A percentile compares a stretch with the other conserved stretches of the same genome.
Evolutionary conservation across 2,888 invertebrate genomes (phyloP).

Genomic region (Latheticus oryzae): DNA sequence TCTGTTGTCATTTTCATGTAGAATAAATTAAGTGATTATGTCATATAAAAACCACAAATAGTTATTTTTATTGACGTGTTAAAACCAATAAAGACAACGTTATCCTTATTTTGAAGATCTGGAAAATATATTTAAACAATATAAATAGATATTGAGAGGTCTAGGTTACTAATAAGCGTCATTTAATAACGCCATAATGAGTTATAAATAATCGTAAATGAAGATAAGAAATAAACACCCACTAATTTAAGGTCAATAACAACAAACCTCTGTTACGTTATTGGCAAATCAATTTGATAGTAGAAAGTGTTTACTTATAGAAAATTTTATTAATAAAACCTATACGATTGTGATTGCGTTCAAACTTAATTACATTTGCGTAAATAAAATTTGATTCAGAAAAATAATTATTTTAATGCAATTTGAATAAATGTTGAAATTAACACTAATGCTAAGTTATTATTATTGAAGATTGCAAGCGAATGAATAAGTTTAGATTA

Average conservation of each 20-base stretch:
- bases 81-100: conserved; percentile 5
- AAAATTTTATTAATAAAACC: conserved; percentile 24
- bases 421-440: too few species aligned
- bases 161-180: conserved; percentile 41
- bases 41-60: not conserved
- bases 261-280: conserved; percentile 10
- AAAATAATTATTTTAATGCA: too few species aligned
- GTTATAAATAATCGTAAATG: conserved; percentile 34
- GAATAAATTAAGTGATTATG: conserved; percentile 11
- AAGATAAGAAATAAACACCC: conserved; percentile 41
- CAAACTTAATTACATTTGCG: conserved; percentile 27
- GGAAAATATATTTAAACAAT: conserved; percentile 28
- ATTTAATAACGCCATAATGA: conserved; percentile 35
- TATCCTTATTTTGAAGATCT: conserved; percentile 21
- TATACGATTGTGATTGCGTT: conserved; percentile 26
- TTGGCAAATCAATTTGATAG: conserved; percentile 31
- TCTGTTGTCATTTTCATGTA: too few species aligned
- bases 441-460: too few species aligned
- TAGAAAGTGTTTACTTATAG: conserved; percentile 15
- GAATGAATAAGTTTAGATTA: too few species aligned
- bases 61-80: conserved; percentile 4
- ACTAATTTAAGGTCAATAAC: conserved; percentile 42
- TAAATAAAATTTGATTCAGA: conserved; percentile 17
- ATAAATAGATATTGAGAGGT: conserved; percentile 32
- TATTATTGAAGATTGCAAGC: too few species aligned